Base-by-base conservation (phyloP, 2,888 invertebrate genomes). In the Pterostichus niger region DNA sequence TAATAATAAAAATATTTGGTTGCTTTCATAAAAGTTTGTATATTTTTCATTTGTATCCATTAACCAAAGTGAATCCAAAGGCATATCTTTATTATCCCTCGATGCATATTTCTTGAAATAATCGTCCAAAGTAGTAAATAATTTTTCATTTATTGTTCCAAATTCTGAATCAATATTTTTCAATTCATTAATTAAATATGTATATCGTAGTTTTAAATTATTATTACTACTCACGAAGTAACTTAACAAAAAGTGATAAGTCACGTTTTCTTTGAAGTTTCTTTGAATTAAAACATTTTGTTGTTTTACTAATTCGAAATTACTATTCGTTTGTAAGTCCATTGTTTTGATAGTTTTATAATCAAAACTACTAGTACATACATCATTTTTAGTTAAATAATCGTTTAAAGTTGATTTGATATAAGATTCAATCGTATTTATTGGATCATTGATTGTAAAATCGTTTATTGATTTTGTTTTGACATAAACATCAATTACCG, bases 401-500 rank as follows among this genome's bases (percentile, higher is more conserved):
- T 84, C 78, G 87, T 85, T 17, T 88, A 87, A 68, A 90, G 86
- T 2, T 88, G 87, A 83, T 89, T 90, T 2, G 91, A 88, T 91
- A 61, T 90, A 88, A 52, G 91, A 91, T 86, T 92, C 91, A 85
- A 92, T 91, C 84, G 91, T 90, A 4, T 90, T 90, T 3, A 92
- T 87, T 9, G 92, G 90, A 56, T 90, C 88, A 84, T 88, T 91
- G 10, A 87, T 87, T 56, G 87, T 86, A 85, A 90, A 90, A 80
- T 89, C 88, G 35, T 85, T 82, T 0, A 85, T 33, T 9, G 87
- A 86, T 85, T 88, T 86, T 6, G 87, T 87, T 85, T 88, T 88
- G 85, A 87, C 92, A 86, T 95, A 96, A 11, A 95, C 93, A 87
- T 95, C 94, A 0, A 92, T 89, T 85, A 93, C 93, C 83, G 93